Conservation (phyloP, 1,140 invertebrate genomes). For the Halictus rubicundus region DNA sequence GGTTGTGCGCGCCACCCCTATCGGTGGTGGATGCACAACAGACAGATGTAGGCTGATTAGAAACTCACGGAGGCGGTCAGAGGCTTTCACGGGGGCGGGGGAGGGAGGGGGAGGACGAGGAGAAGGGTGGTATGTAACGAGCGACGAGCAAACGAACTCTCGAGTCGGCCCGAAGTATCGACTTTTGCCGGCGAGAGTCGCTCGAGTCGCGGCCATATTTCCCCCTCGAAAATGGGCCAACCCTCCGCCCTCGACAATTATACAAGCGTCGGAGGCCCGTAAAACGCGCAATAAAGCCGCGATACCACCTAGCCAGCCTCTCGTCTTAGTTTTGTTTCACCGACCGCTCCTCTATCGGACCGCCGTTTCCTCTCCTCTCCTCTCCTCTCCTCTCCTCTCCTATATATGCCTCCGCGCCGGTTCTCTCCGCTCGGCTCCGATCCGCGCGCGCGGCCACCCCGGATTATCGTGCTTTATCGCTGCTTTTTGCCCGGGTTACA, state of each 20-base stretch:
- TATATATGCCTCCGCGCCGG: too few relatives aligned
- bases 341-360: not conserved
- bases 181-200: slow-evolving; percentile 50
- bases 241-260: slow-evolving; percentile 59
- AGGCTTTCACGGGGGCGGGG: slow-evolving; percentile 13
- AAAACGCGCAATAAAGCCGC: slow-evolving; percentile 50
- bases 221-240: slow-evolving; percentile 65
- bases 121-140: slow-evolving; percentile 16
- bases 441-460: not conserved
- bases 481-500: slow-evolving; percentile 49
- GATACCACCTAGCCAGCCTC: not conserved
- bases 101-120: too few relatives aligned
- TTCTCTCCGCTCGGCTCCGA: too few relatives aligned
- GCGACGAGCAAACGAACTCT: slow-evolving; percentile 45
- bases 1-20: slow-evolving; percentile 4
- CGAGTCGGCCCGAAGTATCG: slow-evolving; percentile 45
- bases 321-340: not conserved
- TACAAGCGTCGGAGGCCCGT: slow-evolving; percentile 46
- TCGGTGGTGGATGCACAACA: slow-evolving; percentile 32
- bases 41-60: slow-evolving; percentile 64
- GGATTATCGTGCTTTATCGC: slow-evolving; percentile 49
- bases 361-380: too few relatives aligned
- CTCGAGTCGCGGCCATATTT: slow-evolving; percentile 62
- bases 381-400: too few relatives aligned
- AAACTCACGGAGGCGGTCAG: slow-evolving; percentile 44